These are phyloP conservation scores for Oligia latruncula DNA, from an alignment of 2,888 invertebrate genomes.

Conservation along the genomic window DNA sequence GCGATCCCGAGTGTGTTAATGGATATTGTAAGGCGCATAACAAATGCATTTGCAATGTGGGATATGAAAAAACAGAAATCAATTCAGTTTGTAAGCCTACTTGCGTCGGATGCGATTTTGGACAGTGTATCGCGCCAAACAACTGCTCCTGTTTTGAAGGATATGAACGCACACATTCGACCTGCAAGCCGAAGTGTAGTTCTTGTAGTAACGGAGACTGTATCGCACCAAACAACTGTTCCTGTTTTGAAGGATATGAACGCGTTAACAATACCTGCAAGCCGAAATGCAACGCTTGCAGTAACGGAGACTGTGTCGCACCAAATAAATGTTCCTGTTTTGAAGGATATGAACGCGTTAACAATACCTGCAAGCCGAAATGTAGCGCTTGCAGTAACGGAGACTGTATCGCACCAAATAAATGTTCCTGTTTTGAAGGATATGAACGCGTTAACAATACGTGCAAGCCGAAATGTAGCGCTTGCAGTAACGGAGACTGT, in stretches of 20 bases:
- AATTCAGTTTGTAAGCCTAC: conserved; percentile 39
- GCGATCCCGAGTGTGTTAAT: conserved; percentile 30
- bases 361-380: conserved; percentile 11
- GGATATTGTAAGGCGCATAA: conserved; percentile 29
- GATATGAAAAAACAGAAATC: conserved; percentile 31
- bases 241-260: conserved; percentile 46
- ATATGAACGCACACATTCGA: conserved; percentile 18
- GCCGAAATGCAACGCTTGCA: conserved; percentile 50
- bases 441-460: conserved; percentile 19
- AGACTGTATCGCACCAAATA: conserved; percentile 32
- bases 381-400: conserved; percentile 51
- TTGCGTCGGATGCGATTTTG: conserved; percentile 48
- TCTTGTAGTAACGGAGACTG: conserved; percentile 62
- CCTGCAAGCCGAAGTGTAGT: conserved; percentile 44
- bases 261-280: conserved; percentile 13
- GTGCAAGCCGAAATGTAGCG: conserved; percentile 34
- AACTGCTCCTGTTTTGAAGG: conserved; percentile 51
- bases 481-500: conserved; percentile 60
- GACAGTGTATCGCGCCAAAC: conserved; percentile 46
- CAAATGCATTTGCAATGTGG: conserved; percentile 28
- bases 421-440: conserved; percentile 44
- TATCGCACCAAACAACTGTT: conserved; percentile 55
- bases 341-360: conserved; percentile 41
- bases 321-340: conserved; percentile 48
- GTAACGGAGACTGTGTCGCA: conserved; percentile 49